Evolutionary conservation across 1,140 invertebrate genomes (phyloP).

Genomic region (Saccostrea cuccullata): DNA sequence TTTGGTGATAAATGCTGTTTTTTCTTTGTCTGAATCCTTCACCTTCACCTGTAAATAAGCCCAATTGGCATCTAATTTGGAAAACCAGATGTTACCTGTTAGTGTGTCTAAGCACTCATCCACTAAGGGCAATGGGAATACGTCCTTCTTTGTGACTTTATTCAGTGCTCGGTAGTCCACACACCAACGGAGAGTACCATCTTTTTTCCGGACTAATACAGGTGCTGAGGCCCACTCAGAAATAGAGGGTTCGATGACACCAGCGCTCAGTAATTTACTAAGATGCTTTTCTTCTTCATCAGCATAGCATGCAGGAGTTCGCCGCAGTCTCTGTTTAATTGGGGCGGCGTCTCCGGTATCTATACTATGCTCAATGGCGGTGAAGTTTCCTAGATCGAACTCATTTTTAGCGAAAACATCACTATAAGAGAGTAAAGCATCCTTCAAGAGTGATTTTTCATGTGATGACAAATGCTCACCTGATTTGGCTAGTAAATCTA

Average conservation of each 20-base stretch:
- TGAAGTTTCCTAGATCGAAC: conserved; percentile 41
- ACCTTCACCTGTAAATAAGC: conserved; percentile 39
- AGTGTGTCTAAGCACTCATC: conserved; percentile 18
- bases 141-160: conserved; percentile 21
- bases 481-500: too few relatives aligned
- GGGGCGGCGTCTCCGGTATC: not conserved
- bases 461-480: too few relatives aligned
- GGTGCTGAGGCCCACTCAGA: conserved; percentile 49
- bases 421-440: too few relatives aligned
- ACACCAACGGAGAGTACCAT: conserved; percentile 32
- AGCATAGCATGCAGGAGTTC: conserved; percentile 41
- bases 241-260: not conserved
- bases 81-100: not conserved
- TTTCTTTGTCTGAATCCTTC: conserved; percentile 23
- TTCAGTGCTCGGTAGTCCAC: not conserved
- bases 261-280: conserved; percentile 10
- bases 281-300: conserved; percentile 50
- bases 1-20: conserved; percentile 50
- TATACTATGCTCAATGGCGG: conserved; percentile 39
- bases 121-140: conserved; percentile 9
- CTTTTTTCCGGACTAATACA: conserved; percentile 49
- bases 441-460: too few relatives aligned
- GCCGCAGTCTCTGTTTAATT: conserved; percentile 34
- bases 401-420: not conserved
- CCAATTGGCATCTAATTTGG: conserved; percentile 16